phyloP scores from a whole-genome alignment of 2,888 invertebrate genomes.

The Parnassius glacialis region DNA sequence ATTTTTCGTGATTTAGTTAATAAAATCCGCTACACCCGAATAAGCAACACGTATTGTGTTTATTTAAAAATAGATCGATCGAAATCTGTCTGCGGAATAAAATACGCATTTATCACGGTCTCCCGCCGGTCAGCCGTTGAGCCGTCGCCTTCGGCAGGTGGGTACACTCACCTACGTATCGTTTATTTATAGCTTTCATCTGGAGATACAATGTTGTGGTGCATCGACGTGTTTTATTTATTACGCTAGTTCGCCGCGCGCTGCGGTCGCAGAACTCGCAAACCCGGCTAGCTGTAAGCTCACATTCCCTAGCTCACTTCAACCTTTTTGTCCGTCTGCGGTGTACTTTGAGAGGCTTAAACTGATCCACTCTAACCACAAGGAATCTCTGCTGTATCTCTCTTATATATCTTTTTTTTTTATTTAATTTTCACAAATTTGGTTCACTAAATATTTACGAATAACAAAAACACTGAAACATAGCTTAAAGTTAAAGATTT shows the following conservation, averaged over 20 bases:
- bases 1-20: neutral
- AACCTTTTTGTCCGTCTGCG: constrained; percentile 63
- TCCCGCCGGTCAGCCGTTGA: constrained; percentile 18
- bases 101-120: constrained; percentile 23
- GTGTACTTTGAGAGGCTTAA: constrained; percentile 33
- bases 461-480: too few relatives aligned
- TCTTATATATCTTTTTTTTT: too few relatives aligned
- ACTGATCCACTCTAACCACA: constrained; percentile 14
- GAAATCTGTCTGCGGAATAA: constrained; percentile 16
- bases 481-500: too few relatives aligned
- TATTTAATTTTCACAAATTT: too few relatives aligned
- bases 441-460: too few relatives aligned
- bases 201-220: constrained; percentile 43
- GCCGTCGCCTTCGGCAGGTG: constrained; percentile 37
- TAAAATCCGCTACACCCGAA: constrained; percentile 10
- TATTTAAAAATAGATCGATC: constrained; percentile 15
- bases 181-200: constrained; percentile 41
- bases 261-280: constrained; percentile 39
- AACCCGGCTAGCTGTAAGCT: constrained; percentile 49
- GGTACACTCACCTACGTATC: constrained; percentile 31
- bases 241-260: constrained; percentile 34
- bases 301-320: constrained; percentile 47
- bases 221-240: constrained; percentile 35
- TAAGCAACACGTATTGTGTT: constrained; percentile 10
- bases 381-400: constrained; percentile 18